phyloP scores from a whole-genome alignment of 2,888 invertebrate species.

The Cosmia trapezina region DNA sequence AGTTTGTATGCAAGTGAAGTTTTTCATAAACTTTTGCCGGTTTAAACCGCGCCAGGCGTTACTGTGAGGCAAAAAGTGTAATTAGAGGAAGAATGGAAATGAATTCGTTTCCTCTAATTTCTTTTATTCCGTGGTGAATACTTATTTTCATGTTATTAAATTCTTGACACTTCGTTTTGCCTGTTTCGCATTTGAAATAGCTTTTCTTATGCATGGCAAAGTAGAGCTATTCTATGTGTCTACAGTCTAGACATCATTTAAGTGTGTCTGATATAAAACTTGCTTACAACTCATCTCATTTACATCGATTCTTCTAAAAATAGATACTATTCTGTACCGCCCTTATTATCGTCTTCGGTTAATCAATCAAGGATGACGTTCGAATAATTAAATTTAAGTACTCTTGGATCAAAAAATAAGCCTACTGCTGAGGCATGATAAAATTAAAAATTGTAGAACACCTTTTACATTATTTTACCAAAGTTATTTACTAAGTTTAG shows the following conservation, averaged over 20 bases:
- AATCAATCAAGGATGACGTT: slow-evolving; percentile 54
- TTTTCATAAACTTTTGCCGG: slow-evolving; percentile 81
- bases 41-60: slow-evolving; percentile 75
- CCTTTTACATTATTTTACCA: slow-evolving; percentile 43
- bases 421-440: slow-evolving; percentile 1
- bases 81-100: slow-evolving; percentile 83
- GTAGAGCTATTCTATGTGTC: slow-evolving; percentile 8
- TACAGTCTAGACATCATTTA: slow-evolving; percentile 30
- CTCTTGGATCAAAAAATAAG: slow-evolving; percentile 41
- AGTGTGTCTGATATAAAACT: slow-evolving; percentile 18
- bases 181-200: slow-evolving; percentile 31
- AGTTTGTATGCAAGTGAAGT: slow-evolving; percentile 83
- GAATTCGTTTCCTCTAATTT: slow-evolving; percentile 74
- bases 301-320: slow-evolving; percentile 49
- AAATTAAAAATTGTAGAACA: slow-evolving; percentile 42
- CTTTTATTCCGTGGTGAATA: slow-evolving; percentile 72
- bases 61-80: slow-evolving; percentile 79
- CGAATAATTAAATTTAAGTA: slow-evolving; percentile 45
- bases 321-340: slow-evolving; percentile 14
- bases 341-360: slow-evolving; percentile 27
- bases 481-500: slow-evolving; percentile 51
- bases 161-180: slow-evolving; percentile 70
- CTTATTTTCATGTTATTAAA: slow-evolving; percentile 78
- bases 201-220: slow-evolving; percentile 17
- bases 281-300: slow-evolving; percentile 15